These are phyloP conservation scores for Marisa cornuarietis DNA, from an alignment of 1,140 invertebrate genomes.

Conservation along the genomic window DNA sequence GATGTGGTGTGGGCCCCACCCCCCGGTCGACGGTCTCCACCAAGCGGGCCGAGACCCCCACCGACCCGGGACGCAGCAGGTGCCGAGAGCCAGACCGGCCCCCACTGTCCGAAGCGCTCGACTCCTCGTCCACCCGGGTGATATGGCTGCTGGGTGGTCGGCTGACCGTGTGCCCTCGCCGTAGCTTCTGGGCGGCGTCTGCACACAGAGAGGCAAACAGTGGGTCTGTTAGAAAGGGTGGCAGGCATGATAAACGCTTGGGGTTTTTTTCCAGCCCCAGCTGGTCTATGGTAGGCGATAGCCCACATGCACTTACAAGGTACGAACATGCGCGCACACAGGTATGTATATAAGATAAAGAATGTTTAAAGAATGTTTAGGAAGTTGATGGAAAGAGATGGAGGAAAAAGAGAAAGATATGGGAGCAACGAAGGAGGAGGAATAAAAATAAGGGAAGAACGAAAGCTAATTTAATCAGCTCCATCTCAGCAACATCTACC, in stretches of 20 bases:
- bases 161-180: slow-evolving; percentile 35
- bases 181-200: slow-evolving; percentile 43
- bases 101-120: slow-evolving; percentile 37
- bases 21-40: slow-evolving; percentile 57
- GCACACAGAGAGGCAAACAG: slow-evolving; percentile 26
- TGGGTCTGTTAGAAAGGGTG: neutral
- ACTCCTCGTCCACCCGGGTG: slow-evolving; percentile 55
- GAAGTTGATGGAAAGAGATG: neutral
- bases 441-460: slow-evolving; percentile 2
- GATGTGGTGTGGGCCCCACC: slow-evolving; percentile 54
- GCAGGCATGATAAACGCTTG: too few species aligned
- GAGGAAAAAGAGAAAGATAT: slow-evolving; percentile 9
- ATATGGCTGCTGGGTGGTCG: slow-evolving; percentile 51
- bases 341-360: neutral
- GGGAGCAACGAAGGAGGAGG: slow-evolving; percentile 1
- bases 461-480: neutral
- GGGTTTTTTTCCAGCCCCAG: neutral
- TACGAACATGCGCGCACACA: neutral
- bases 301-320: too few species aligned
- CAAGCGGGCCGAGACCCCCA: slow-evolving; percentile 6
- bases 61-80: neutral
- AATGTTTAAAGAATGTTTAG: too few species aligned
- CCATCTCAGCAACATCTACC: neutral
- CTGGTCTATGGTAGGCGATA: neutral
- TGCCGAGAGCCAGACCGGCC: slow-evolving; percentile 18